phyloP scores from a whole-genome alignment of 2,888 invertebrate genomes.

The Elmis aenea region DNA sequence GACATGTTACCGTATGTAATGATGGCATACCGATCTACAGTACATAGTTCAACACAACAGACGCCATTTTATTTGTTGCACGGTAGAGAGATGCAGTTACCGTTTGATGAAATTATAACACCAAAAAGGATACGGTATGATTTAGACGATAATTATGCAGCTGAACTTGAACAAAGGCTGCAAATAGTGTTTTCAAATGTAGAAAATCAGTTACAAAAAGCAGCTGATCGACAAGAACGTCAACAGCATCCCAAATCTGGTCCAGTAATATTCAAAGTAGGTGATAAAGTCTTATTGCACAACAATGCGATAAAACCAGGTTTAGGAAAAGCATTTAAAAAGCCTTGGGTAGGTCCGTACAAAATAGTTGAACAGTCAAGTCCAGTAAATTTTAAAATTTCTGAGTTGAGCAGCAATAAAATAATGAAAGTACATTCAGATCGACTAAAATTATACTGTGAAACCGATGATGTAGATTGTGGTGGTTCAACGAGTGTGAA shows the following conservation, averaged over 20 bases:
- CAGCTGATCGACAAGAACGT: conserved; percentile 4
- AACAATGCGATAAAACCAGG: conserved; percentile 8
- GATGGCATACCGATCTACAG: conserved; percentile 23
- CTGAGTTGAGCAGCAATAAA: too few species aligned
- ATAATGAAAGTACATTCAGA: too few species aligned
- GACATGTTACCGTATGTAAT: conserved; percentile 27
- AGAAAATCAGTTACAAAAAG: background rate
- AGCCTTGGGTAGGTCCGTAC: conserved; percentile 16
- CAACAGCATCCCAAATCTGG: conserved; percentile 11
- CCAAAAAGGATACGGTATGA: conserved; percentile 16
- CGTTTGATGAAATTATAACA: conserved; percentile 18
- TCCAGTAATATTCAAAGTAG: conserved; percentile 6
- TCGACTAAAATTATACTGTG: too few species aligned
- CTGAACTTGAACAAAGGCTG: conserved; percentile 9
- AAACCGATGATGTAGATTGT: too few species aligned
- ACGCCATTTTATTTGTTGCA: conserved; percentile 24
- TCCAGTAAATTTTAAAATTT: too few species aligned
- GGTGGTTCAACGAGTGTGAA: too few species aligned
- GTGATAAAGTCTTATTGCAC: conserved; percentile 16
- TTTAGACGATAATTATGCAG: conserved; percentile 19
- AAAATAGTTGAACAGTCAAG: too few species aligned
- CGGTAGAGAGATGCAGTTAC: conserved; percentile 25
- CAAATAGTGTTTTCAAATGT: conserved; percentile 2
- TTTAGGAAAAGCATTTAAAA: conserved; percentile 9
- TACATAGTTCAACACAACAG: conserved; percentile 22